Evolutionary conservation across 1,140 invertebrate genomes (phyloP).

Genomic region (Drosophila kohkoa): DNA sequence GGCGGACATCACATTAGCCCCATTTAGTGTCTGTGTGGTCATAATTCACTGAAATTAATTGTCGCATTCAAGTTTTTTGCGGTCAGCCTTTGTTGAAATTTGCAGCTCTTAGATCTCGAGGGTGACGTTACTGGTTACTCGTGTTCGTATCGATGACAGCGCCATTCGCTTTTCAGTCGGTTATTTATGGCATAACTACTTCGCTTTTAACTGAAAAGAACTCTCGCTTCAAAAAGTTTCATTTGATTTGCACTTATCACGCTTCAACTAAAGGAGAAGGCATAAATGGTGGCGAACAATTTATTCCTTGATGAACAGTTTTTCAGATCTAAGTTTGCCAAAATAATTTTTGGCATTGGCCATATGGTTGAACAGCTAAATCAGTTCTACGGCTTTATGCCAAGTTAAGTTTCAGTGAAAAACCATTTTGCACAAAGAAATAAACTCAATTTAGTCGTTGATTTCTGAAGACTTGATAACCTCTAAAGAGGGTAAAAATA

Average conservation of each 20-base stretch:
- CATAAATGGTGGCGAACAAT: slow-evolving; percentile 19
- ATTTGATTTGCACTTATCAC: slow-evolving; percentile 29
- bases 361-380: neutral
- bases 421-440: too few relatives aligned
- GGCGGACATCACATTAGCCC: slow-evolving; percentile 71
- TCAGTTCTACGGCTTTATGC: slow-evolving; percentile 13
- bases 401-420: slow-evolving; percentile 7
- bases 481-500: too few relatives aligned
- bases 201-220: neutral
- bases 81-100: slow-evolving; percentile 9
- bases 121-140: slow-evolving; percentile 16
- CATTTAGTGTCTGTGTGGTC: slow-evolving; percentile 71
- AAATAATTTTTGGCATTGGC: slow-evolving; percentile 35
- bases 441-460: too few relatives aligned
- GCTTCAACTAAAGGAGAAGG: neutral
- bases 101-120: slow-evolving; percentile 23
- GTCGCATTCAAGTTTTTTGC: slow-evolving; percentile 63
- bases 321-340: slow-evolving; percentile 31
- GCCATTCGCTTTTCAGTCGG: slow-evolving; percentile 11
- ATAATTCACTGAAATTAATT: slow-evolving; percentile 82
- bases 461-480: too few relatives aligned
- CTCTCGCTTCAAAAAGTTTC: slow-evolving; percentile 15
- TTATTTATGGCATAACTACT: slow-evolving; percentile 4
- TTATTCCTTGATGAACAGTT: slow-evolving; percentile 2
- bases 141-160: slow-evolving; percentile 31